phyloP scores from a whole-genome alignment of 2,888 invertebrate species.

The Drosophila atripex region DNA sequence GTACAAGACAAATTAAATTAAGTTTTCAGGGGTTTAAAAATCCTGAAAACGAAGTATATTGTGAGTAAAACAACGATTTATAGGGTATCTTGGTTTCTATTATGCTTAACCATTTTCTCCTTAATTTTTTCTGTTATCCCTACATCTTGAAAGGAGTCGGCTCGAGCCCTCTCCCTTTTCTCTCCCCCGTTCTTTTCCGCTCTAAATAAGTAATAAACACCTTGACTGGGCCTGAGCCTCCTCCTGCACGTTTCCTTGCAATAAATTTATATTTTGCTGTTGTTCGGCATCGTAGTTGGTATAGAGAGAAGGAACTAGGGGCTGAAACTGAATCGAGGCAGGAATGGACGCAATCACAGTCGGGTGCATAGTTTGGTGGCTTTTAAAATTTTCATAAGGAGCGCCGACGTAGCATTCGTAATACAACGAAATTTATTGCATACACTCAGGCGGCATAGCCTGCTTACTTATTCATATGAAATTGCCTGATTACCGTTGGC shows the following conservation, averaged over 20 bases:
- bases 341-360: conserved; percentile 58
- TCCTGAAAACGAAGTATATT: neutral
- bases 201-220: conserved; percentile 77
- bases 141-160: neutral
- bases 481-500: conserved; percentile 73
- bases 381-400: conserved; percentile 74
- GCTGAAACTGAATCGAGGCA: too few species aligned
- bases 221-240: conserved; percentile 38
- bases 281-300: conserved; percentile 10
- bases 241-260: conserved; percentile 48
- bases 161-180: neutral
- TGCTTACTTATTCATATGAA: conserved; percentile 76
- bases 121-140: conserved; percentile 10
- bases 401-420: conserved; percentile 61
- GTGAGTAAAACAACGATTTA: neutral
- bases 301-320: neutral
- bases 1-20: too few species aligned
- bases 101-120: neutral
- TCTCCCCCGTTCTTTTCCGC: too few species aligned
- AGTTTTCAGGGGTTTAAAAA: neutral
- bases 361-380: conserved; percentile 65
- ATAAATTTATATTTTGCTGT: conserved; percentile 69
- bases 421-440: conserved; percentile 74
- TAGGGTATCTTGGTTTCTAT: neutral
- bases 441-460: conserved; percentile 69